Base-by-base conservation (phyloP, 2,888 invertebrate species). In the Rhyacophila evoluta region DNA sequence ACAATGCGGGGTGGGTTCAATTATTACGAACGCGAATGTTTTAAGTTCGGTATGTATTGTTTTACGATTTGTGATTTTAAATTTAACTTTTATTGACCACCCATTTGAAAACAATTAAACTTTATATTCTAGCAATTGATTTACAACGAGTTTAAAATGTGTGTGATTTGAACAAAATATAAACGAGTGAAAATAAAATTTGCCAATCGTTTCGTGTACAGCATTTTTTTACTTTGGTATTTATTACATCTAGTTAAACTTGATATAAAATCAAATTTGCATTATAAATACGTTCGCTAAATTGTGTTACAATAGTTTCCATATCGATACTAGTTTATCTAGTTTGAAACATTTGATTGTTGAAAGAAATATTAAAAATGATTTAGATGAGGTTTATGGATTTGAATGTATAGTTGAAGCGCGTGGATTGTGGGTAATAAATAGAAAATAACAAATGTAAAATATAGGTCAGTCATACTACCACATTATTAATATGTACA, bases 21-120 rank as follows among this genome's bases (percentile, higher is more conserved):
- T 55, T 55, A 19, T 55, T 55, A 19, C 2, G 19, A 55, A 25
- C 19, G 12, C 19, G 55, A 55, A 25, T 55, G 19, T 55, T 55
- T 25, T 55, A 19, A 55, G 55, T 55, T 55, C 25, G 55, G 55
- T 55, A 55, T 55, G 55, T 55, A 55, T 33, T 55, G 10, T 55
- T 55, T 55, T 55, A 55, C 1, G 25, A 55, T 55, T 19, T 10
- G 55, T 55, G 55, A 25, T 25, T 55, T 55, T 19, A 55, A 55
- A 25, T 55, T 55, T 25, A 55, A 55, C 25, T 25, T 55, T 55
- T 55, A 55, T 55, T 19, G 55, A 55, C 5, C 12, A 15, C 25
- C 55, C 12, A 15, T 10, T 19, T 19, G 19, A 55, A 19, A 8
- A 25, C 5, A 1, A 19, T 55, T 55, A 55, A 25, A 6, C 6